Base-by-base conservation (phyloP, 2,113 vertebrate species). In the Dromaius novaehollandiae region DNA sequence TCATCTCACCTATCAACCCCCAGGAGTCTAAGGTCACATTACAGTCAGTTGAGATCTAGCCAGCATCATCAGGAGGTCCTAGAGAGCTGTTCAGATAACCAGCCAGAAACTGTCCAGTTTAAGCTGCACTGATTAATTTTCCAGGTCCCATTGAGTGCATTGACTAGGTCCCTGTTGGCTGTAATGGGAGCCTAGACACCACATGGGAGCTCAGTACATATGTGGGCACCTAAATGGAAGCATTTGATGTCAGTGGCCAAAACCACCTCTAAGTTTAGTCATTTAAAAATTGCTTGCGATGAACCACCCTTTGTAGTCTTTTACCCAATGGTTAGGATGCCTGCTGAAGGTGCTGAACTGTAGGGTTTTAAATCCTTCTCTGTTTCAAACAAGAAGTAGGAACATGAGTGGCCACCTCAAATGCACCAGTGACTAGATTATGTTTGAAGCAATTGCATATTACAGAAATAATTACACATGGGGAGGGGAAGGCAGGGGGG, bases 141-240 rank as follows among this genome's bases (percentile, higher is more conserved):
- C 34, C 55, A 84, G 26, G 42, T 90, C 77, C 77, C 53, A 8
- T 22, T 78, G 55, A 44, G 26, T 81, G 36, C 17, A 48, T 2
- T 19, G 38, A 44, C 25, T 8, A 13, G 28, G 53, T 58, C 17
- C 58, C 15, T 16, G 7, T 56, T 63, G n/a, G 6, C 42, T 86
- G 0, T 48, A 19, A 73, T 6, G 16, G 42, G 28, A 93, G 36
- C n/a, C 25, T 16, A 17, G 63, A 36, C 21, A 25, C 25, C 13
- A 32, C 44, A 14, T 28, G 51, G 60, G 24, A 64, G 7, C 8
- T 68, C 6, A 3, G 40, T 21, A 6, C 1, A 0, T n/a, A 1
- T 22, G 7, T 53, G 19, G 66, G 15, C 32, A 68, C 13, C 69
- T 64, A 40, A 68, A 68, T 19, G 79, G 36, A 73, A 32, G 24